phyloP scores from a whole-genome alignment of 2,888 invertebrate species.

The Polia nebulosa region DNA sequence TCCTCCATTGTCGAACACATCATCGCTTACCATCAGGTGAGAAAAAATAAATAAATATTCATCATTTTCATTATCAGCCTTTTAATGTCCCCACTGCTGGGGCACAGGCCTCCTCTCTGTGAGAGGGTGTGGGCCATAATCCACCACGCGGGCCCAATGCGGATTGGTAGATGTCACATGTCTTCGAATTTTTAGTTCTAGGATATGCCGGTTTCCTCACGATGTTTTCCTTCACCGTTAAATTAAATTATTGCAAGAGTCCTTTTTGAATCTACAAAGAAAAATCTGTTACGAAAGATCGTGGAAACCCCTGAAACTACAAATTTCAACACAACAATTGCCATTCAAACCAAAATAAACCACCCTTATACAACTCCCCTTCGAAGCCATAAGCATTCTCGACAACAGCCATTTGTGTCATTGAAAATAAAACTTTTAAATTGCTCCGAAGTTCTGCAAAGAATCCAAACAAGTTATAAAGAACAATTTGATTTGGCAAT shows the following conservation, averaged over 20 bases:
- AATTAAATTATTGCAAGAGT: not conserved
- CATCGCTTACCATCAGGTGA: no score
- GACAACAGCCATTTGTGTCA: not conserved
- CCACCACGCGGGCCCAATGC: no score
- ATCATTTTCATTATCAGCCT: no score
- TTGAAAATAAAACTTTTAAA: not conserved
- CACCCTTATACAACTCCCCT: not conserved
- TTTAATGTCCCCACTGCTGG: no score
- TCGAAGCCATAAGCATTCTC: not conserved
- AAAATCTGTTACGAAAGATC: not conserved
- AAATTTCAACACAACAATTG: not conserved
- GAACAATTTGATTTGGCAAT: constrained; percentile 17
- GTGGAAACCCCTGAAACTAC: not conserved
- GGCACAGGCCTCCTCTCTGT: no score
- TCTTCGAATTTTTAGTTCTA: no score
- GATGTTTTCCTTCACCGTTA: no score
- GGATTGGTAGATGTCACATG: no score
- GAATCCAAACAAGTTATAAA: not conserved
- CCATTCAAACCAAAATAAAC: not conserved
- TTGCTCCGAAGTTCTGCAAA: not conserved
- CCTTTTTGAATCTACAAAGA: not conserved
- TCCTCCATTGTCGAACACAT: no score
- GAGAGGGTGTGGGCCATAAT: no score
- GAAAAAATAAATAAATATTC: no score
- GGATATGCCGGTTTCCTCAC: no score